Evolutionary conservation across 2,797 vertebrate genomes (phyloP), one percentile per base, ranked within the genome.

Genomic region (Gymnocypris eckloni): DNA sequence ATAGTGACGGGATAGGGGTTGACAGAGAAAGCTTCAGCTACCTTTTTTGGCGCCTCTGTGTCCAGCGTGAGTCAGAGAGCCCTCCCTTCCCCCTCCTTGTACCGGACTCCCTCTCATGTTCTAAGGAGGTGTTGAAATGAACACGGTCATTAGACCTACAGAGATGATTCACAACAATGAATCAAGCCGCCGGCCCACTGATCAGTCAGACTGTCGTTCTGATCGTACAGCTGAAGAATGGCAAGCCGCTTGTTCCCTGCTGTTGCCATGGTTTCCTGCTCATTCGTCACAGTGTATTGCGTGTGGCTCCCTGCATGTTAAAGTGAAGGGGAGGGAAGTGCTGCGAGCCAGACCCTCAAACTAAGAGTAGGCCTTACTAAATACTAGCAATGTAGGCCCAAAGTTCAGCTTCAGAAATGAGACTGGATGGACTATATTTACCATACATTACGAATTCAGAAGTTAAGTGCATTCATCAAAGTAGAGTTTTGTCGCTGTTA

Each of bases 51-150:
- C 59, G 80, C 73, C 84, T 81, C 43, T 7, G 64, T 75, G 79
- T 41, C 83, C 33, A 37, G 41, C 50, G 81, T 93, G 92, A 94
- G 87, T 94, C 93, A 66, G 48, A 86, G 76, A 85, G 79, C 75
- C 81, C 75, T 79, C 87, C 78, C 89, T 84, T 75, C 85, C 83
- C 83, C 89, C 70, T 82, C 50, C 25, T 20, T 72, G 83, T 79
- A 67, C 76, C 80, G 67, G 79, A 70, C 78, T 69, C 69, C 43
- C 87, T 54, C 79, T 89, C 67, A 5, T 54, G 61, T 87, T 39
- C 61, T 61, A 80, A 87, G 81, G 83, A 88, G 88, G 79, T 70
- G 79, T 81, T 86, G 75, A 59, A 86, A 83, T 83, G 73, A 87
- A 87, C 43, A 50, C 71, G 61, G 39, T 66, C 11, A 71, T 84